phyloP scores from a whole-genome alignment of 2,797 vertebrate species.

The Muscicapa striata region DNA sequence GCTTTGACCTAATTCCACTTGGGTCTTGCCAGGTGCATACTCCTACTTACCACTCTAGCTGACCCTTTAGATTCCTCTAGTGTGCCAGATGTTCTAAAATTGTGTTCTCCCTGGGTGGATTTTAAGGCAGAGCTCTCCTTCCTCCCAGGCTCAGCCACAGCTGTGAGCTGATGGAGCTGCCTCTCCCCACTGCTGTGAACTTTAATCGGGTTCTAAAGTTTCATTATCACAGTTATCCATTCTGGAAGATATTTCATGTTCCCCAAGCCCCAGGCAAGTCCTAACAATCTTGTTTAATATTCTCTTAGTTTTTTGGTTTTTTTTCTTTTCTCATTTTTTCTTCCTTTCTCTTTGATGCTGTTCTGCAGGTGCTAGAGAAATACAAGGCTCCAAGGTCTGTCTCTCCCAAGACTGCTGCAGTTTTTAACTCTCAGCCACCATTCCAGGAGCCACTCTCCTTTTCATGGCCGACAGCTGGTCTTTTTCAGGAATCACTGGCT shows the following conservation, averaged over 20 bases:
- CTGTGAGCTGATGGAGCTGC: constrained; percentile 60
- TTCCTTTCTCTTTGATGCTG: neutral
- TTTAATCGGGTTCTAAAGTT: constrained; percentile 72
- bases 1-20: constrained; percentile 39
- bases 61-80: constrained; percentile 7
- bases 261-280: constrained; percentile 47
- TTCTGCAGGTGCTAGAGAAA: constrained; percentile 50
- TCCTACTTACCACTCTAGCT: neutral
- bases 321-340: neutral
- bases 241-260: constrained; percentile 63
- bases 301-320: neutral
- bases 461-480: constrained; percentile 60
- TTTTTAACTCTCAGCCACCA: constrained; percentile 34
- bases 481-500: constrained; percentile 51
- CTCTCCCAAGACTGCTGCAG: neutral
- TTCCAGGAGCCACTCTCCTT: constrained; percentile 22
- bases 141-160: constrained; percentile 43
- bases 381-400: constrained; percentile 15
- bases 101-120: constrained; percentile 58
- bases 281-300: constrained; percentile 38
- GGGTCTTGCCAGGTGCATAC: constrained; percentile 21
- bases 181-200: constrained; percentile 53
- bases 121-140: constrained; percentile 66
- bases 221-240: constrained; percentile 62
- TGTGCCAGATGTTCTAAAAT: constrained; percentile 70